Evolutionary conservation across 2,888 invertebrate species (phyloP).

Genomic region (Macaria notata): DNA sequence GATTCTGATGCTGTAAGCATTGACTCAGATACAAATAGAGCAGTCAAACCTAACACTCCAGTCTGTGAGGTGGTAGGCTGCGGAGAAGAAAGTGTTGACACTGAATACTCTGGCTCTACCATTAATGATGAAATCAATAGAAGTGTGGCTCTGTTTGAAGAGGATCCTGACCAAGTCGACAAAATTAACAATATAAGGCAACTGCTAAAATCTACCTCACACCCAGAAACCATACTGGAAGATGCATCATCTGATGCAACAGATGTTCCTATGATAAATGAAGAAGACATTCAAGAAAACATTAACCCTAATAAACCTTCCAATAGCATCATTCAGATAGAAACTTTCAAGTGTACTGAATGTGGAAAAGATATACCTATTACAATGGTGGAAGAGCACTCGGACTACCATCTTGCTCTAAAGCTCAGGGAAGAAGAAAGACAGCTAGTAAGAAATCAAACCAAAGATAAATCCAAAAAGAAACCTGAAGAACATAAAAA

Average conservation of each 20-base stretch:
- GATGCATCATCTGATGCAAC: slow-evolving; percentile 14
- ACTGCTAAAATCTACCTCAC: slow-evolving; percentile 48
- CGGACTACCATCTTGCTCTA: slow-evolving; percentile 88
- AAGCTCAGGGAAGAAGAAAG: slow-evolving; percentile 84
- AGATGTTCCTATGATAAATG: slow-evolving; percentile 4
- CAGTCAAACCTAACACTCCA: slow-evolving; percentile 46
- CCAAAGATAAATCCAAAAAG: slow-evolving; percentile 29
- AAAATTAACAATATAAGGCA: slow-evolving; percentile 62
- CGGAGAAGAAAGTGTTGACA: slow-evolving; percentile 67
- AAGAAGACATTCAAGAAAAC: slow-evolving; percentile 16
- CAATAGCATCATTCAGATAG: slow-evolving; percentile 20
- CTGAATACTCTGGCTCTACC: slow-evolving; percentile 69
- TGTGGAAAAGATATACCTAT: slow-evolving; percentile 84
- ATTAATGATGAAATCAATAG: slow-evolving; percentile 75
- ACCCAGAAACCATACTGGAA: slow-evolving; percentile 25
- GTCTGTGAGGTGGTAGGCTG: slow-evolving; percentile 51
- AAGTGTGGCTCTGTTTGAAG: slow-evolving; percentile 71
- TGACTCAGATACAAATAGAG: slow-evolving; percentile 23
- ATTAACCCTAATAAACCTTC: not conserved
- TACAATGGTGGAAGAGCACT: slow-evolving; percentile 85
- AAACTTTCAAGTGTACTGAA: slow-evolving; percentile 79
- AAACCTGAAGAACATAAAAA: slow-evolving; percentile 29
- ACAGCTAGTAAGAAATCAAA: slow-evolving; percentile 49
- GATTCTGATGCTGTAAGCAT: slow-evolving; percentile 27
- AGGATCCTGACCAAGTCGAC: slow-evolving; percentile 56